These are phyloP conservation scores for Reticulitermes lucifugus DNA, from an alignment of 2,888 invertebrate species.

Conservation along the genomic window DNA sequence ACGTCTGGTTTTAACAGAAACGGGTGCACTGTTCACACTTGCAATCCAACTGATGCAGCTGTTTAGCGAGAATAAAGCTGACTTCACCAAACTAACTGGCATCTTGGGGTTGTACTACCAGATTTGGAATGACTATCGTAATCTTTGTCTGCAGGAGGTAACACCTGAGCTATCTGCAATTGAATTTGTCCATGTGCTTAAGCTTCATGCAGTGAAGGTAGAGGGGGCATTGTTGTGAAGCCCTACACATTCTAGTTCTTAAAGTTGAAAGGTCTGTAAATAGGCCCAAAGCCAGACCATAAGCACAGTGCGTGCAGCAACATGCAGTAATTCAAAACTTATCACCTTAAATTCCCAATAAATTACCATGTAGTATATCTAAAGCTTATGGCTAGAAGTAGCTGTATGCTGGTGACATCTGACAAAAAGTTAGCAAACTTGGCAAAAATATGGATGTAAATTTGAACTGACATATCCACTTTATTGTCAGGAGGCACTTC, in stretches of 20 bases:
- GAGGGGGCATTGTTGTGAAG: background rate
- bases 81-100: conserved; percentile 86
- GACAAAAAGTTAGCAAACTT: too few species aligned
- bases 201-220: background rate
- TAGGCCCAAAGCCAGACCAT: too few species aligned
- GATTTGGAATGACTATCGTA: conserved; percentile 95
- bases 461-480: too few species aligned
- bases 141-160: conserved; percentile 89
- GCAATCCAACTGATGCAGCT: conserved; percentile 95
- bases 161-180: conserved; percentile 54
- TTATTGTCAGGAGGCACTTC: too few species aligned
- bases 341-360: too few species aligned
- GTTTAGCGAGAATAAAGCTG: conserved; percentile 87
- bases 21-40: conserved; percentile 95
- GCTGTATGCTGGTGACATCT: too few species aligned
- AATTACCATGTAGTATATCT: too few species aligned
- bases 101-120: conserved; percentile 96
- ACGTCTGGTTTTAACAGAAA: conserved; percentile 72
- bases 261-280: too few species aligned
- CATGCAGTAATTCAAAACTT: too few species aligned
- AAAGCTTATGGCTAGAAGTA: too few species aligned
- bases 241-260: background rate
- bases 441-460: too few species aligned
- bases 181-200: background rate
- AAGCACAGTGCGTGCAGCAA: too few species aligned